These are phyloP conservation scores for Panzeria rudis DNA, from an alignment of 2,888 invertebrate species.

Conservation along the genomic window DNA sequence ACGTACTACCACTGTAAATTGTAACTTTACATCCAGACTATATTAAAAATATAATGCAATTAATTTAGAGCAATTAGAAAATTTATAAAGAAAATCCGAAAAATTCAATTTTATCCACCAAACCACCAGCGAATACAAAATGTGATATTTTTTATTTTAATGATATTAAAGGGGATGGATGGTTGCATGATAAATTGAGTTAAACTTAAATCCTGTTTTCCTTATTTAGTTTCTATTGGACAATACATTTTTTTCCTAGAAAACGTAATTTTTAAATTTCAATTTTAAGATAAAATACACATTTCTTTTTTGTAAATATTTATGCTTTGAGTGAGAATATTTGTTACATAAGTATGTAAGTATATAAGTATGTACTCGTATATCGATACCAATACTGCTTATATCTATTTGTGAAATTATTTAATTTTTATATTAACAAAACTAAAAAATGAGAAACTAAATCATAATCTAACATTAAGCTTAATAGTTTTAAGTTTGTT, in stretches of 20 bases:
- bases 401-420: conserved; percentile 8
- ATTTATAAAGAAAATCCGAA: neutral
- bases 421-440: neutral
- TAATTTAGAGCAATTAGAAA: conserved; percentile 62
- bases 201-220: neutral
- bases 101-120: conserved; percentile 59
- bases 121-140: conserved; percentile 71
- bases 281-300: neutral
- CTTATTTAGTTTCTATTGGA: conserved; percentile 7
- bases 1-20: conserved; percentile 7
- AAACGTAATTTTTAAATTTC: neutral
- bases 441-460: neutral
- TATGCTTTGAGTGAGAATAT: conserved; percentile 37
- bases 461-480: neutral
- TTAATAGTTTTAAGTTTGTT: neutral
- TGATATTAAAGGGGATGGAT: conserved; percentile 43
- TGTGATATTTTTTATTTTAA: conserved; percentile 74
- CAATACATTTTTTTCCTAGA: conserved; percentile 2
- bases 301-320: conserved; percentile 29
- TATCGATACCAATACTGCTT: neutral
- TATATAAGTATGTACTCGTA: too few relatives aligned
- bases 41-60: conserved; percentile 61
- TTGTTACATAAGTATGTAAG: neutral
- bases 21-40: conserved; percentile 28
- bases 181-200: conserved; percentile 26